Percentiles rank a stretch among this genome's conserved stretches.
Conservation (phyloP, 1,140 invertebrate genomes). For the Drosophila parabipectinata region DNA sequence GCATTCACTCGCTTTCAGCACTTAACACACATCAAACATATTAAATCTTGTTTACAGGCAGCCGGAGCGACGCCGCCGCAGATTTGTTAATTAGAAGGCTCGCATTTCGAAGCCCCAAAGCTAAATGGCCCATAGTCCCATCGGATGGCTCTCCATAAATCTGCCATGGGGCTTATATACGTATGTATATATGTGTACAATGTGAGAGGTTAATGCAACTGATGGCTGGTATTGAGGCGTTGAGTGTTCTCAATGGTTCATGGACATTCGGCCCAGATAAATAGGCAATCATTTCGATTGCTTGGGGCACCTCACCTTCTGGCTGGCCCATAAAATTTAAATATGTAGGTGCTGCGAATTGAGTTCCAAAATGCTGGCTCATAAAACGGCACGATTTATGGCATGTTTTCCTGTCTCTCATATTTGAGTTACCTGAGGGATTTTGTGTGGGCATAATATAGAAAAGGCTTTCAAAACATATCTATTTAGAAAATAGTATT, state of each 20-base stretch:
- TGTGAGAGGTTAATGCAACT: conserved; percentile 23
- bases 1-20: conserved; percentile 22
- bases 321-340: conserved; percentile 20
- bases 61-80: conserved; percentile 41
- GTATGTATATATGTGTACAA: background rate
- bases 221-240: conserved; percentile 28
- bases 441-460: background rate
- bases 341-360: background rate
- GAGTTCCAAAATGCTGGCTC: background rate
- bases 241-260: conserved; percentile 32
- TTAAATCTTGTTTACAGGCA: conserved; percentile 65
- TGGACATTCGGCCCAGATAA: conserved; percentile 29
- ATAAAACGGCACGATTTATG: conserved; percentile 7
- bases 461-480: background rate
- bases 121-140: conserved; percentile 24
- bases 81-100: conserved; percentile 67
- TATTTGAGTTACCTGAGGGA: background rate
- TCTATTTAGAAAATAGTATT: background rate
- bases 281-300: conserved; percentile 49
- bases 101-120: conserved; percentile 40
- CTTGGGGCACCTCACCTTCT: conserved; percentile 14
- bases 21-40: conserved; percentile 49
- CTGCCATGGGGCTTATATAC: conserved; percentile 1
- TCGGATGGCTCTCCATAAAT: conserved; percentile 32
- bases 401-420: background rate